Evolutionary conservation across 2,113 vertebrate species (phyloP).

Genomic region (Elanus axillaris): DNA sequence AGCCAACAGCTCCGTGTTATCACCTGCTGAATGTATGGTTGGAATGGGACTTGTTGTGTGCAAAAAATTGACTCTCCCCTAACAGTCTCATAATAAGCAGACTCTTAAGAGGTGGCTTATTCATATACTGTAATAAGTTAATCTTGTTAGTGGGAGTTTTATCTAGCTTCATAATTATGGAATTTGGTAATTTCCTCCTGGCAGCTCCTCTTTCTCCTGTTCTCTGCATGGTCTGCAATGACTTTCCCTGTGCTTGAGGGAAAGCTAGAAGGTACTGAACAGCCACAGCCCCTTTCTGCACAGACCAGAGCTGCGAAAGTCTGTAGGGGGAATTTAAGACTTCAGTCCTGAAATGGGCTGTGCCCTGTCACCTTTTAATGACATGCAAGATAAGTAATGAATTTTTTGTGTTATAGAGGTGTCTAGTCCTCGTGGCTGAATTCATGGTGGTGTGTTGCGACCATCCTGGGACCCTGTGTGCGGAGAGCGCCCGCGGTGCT

Average conservation of each 20-base stretch:
- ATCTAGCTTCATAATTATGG: not conserved
- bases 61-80: not conserved
- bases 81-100: not conserved
- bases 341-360: not conserved
- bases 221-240: not conserved
- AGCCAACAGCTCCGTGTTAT: not conserved
- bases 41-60: not conserved
- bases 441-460: fast-evolving
- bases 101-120: not conserved
- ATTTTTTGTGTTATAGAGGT: not conserved
- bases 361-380: not conserved
- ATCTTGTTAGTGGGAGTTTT: not conserved
- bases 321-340: not conserved
- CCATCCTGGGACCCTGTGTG: not conserved
- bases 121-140: not conserved
- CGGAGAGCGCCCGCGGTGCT: not conserved
- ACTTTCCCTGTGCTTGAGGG: not conserved
- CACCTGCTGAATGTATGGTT: not conserved
- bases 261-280: not conserved
- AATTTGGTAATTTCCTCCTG: not conserved
- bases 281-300: not conserved
- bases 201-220: not conserved
- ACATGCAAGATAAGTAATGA: not conserved
- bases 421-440: not conserved
- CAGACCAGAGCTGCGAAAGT: not conserved